Base-by-base conservation (phyloP, 2,113 vertebrate genomes). In the Casuarius casuarius region DNA sequence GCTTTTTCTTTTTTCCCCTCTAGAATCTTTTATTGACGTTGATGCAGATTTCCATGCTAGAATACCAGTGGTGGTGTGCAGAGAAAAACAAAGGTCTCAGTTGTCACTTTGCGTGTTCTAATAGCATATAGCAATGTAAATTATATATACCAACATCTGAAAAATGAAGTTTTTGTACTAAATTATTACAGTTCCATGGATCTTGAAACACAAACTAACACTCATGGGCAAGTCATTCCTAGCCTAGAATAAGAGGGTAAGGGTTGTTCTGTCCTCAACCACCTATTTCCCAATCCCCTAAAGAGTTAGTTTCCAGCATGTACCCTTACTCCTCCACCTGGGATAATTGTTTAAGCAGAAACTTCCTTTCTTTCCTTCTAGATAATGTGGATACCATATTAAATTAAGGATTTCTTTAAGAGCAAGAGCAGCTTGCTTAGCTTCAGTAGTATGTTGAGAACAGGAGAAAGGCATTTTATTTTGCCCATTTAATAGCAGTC, bases 31-130 rank as follows among this genome's bases (percentile, higher is more conserved):
- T 95, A 91, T 91, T 67, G 98, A 99, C 83, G 97, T 99, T 98
- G 99, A 99, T 95, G 99, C 99, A 38, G 99, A 99, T 97, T 99
- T 99, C 97, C 99, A 99, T 97, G 98, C 99, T 92, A 98, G 99
- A 97, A 97, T 99, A 61, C 99, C 99, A 22, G 98, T 99, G 92
- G 99, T 99, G 94, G 98, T 99, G 76, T 99, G 99, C 98, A 99
- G 96, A 99, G 99, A 99, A 96, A 99, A 98, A 94, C 97, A 98
- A 96, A 99, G 99, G 99, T 99, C 79, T 98, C 33, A 0, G 72
- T 96, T 97, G 84, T 96, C 91, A 95, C 94, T 96, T 97, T 95
- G 89, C 96, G 90, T 97, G 91, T 97, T 97, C 89, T 96, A 94
- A 94, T 96, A 97, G 73, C 92, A 68, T 94, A 93, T 96, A 94